phyloP scores from a whole-genome alignment of 2,888 invertebrate genomes.

The Hydriomena furcata region DNA sequence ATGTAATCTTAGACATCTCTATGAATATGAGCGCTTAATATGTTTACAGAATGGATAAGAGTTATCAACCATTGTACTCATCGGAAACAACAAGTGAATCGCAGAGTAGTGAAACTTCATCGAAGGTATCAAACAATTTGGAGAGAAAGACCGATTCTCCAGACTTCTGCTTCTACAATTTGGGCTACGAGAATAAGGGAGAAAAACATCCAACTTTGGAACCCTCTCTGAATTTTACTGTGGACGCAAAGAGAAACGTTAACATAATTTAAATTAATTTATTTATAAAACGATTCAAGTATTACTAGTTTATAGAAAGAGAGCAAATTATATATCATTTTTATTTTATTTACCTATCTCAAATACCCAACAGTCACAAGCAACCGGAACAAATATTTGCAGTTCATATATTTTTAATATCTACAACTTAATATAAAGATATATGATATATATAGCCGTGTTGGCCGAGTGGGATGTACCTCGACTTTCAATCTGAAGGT shows the following conservation, averaged over 20 bases:
- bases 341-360: background rate
- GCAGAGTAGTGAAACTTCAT: slow-evolving; percentile 22
- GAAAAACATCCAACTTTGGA: slow-evolving; percentile 46
- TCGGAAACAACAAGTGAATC: slow-evolving; percentile 27
- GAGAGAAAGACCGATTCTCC: slow-evolving; percentile 7
- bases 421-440: too few species aligned
- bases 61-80: slow-evolving; percentile 36
- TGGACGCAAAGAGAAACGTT: slow-evolving; percentile 42
- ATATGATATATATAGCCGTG: too few species aligned
- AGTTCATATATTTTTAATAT: too few species aligned
- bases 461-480: too few species aligned
- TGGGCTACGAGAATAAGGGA: slow-evolving; percentile 42
- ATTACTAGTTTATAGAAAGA: background rate
- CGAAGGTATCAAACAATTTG: slow-evolving; percentile 3
- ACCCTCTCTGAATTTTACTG: slow-evolving; percentile 49
- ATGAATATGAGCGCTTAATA: too few species aligned
- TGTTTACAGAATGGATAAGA: slow-evolving; percentile 41
- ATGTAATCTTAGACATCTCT: too few species aligned
- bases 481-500: too few species aligned
- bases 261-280: slow-evolving; percentile 15
- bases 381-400: too few species aligned
- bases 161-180: slow-evolving; percentile 44
- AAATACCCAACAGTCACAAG: too few species aligned
- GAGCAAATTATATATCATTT: background rate
- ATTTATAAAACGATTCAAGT: background rate